Evolutionary conservation across 2,113 vertebrate species (phyloP).

Genomic region (Apeltes quadracus): DNA sequence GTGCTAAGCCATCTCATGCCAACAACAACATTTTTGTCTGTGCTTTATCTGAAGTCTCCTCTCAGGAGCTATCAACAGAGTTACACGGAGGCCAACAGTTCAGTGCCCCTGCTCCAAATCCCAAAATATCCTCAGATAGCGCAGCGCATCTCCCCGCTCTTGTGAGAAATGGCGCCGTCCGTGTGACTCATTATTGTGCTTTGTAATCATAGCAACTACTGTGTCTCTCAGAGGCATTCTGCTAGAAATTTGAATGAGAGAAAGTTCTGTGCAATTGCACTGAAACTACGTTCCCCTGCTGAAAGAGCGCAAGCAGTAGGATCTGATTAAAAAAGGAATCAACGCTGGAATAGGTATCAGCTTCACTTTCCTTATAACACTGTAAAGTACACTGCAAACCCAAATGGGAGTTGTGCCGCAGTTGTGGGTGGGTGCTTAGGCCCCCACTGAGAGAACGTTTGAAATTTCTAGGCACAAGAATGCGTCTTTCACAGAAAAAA

Average conservation of each 20-base stretch:
- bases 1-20: slow-evolving; percentile 5
- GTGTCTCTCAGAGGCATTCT: slow-evolving; percentile 49
- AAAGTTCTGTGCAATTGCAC: slow-evolving; percentile 61
- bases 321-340: slow-evolving; percentile 31
- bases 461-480: slow-evolving; percentile 36
- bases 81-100: slow-evolving; percentile 2
- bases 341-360: slow-evolving; percentile 47
- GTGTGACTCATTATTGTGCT: slow-evolving; percentile 62
- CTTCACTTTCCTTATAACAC: slow-evolving; percentile 44
- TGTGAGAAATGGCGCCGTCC: slow-evolving; percentile 44
- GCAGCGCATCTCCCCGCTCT: slow-evolving; percentile 13
- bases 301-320: slow-evolving; percentile 29
- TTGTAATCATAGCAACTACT: slow-evolving; percentile 68
- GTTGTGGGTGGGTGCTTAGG: slow-evolving; percentile 34
- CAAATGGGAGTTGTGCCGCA: slow-evolving; percentile 42
- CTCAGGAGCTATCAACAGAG: background rate
- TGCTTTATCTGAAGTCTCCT: slow-evolving; percentile 10
- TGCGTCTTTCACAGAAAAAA: slow-evolving; percentile 11
- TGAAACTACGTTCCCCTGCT: slow-evolving; percentile 43
- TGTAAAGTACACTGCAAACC: slow-evolving; percentile 43
- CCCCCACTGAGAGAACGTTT: slow-evolving; percentile 36
- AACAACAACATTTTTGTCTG: slow-evolving; percentile 11
- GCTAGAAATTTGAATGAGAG: slow-evolving; percentile 60
- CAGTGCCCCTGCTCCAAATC: background rate
- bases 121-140: slow-evolving; percentile 19